Conservation (phyloP, 2,113 vertebrate species). For the Oreotragus oreotragus region DNA sequence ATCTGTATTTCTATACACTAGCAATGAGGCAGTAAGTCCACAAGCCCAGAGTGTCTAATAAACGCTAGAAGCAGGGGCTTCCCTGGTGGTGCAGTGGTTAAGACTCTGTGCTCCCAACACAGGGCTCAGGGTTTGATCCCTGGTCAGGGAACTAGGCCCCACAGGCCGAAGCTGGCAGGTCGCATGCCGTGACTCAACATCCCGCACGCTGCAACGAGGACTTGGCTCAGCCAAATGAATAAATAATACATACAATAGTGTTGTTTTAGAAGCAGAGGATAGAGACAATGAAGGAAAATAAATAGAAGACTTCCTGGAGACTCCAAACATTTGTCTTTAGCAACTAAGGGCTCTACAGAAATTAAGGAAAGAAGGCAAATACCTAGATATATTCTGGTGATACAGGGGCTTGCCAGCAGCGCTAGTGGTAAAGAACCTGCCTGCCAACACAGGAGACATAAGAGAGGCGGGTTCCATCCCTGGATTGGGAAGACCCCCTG, state of each 20-base stretch:
- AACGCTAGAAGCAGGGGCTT: neutral
- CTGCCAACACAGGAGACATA: neutral
- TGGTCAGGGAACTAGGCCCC: neutral
- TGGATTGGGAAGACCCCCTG: neutral
- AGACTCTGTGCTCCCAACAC: neutral
- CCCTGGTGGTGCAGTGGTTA: neutral
- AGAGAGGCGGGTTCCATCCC: neutral
- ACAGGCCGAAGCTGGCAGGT: neutral
- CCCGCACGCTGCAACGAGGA: neutral
- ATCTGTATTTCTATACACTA: neutral
- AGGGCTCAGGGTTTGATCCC: neutral
- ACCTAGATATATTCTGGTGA: neutral
- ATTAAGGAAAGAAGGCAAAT: neutral
- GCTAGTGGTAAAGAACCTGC: neutral
- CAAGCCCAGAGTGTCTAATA: neutral
- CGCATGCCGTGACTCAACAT: neutral
- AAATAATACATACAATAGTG: neutral
- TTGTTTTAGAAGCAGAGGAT: neutral
- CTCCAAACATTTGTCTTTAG: neutral
- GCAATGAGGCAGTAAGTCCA: neutral
- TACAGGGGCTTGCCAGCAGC: neutral
- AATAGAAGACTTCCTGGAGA: neutral
- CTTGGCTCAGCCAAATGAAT: neutral
- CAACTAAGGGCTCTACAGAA: neutral
- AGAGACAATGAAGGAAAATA: neutral